Percentiles rank a stretch among this genome's conserved stretches.
These are phyloP conservation scores for Orthonychiurus folsomi DNA, from an alignment of 2,888 invertebrate genomes.

Conservation along the genomic window DNA sequence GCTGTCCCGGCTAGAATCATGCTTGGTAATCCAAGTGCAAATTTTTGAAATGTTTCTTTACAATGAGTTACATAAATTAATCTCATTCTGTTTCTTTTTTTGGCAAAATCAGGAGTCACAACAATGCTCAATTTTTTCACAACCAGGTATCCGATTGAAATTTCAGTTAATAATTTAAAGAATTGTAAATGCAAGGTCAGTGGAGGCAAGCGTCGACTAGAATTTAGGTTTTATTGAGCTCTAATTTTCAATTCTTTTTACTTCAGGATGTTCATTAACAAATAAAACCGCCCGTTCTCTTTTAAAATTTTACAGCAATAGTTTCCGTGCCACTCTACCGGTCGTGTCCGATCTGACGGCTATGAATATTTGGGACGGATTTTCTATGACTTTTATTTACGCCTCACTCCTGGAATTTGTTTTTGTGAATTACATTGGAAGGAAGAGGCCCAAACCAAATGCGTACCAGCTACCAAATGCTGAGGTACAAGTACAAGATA, in stretches of 20 bases:
- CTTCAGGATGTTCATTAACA: too few relatives aligned
- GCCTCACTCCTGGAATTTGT: slow-evolving; percentile 88
- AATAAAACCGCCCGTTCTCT: too few relatives aligned
- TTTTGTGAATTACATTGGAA: slow-evolving; percentile 88
- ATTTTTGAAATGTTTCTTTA: too few relatives aligned
- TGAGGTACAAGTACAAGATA: slow-evolving; percentile 2
- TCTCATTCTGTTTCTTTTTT: too few relatives aligned
- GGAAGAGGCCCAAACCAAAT: slow-evolving; percentile 63
- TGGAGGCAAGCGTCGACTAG: too few relatives aligned
- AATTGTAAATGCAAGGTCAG: too few relatives aligned
- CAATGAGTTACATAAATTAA: too few relatives aligned
- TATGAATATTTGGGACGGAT: slow-evolving; percentile 95
- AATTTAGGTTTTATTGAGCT: too few relatives aligned
- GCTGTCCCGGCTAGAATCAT: slow-evolving; percentile 92
- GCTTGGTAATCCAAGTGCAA: too few relatives aligned
- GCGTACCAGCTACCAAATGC: slow-evolving; percentile 19
- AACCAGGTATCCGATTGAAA: slow-evolving; percentile 51
- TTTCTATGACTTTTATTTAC: slow-evolving; percentile 95
- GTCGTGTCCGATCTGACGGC: slow-evolving; percentile 89
- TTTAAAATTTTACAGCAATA: too few relatives aligned
- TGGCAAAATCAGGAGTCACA: slow-evolving; percentile 70
- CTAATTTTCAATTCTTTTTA: too few relatives aligned
- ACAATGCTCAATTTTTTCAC: slow-evolving; percentile 98
- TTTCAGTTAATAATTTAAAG: too few relatives aligned
- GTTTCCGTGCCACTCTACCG: slow-evolving; percentile 59